These are phyloP conservation scores for Imbricaverruca yamaguchii DNA, from an alignment of 2,888 invertebrate species.

Conservation along the genomic window DNA sequence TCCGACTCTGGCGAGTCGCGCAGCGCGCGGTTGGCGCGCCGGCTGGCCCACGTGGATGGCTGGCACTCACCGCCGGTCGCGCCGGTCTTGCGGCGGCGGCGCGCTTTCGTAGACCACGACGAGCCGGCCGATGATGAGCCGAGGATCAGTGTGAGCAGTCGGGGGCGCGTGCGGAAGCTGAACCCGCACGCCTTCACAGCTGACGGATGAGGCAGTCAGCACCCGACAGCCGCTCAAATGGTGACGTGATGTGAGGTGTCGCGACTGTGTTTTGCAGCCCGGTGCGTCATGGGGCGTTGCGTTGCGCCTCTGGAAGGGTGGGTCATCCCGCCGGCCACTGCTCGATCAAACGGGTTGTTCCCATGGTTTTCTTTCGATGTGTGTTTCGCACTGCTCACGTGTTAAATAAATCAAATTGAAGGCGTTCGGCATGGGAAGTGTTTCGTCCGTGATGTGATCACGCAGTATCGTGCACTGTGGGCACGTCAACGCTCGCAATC, in stretches of 20 bases:
- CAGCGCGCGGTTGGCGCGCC: background rate
- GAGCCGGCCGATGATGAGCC: background rate
- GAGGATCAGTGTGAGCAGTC: slow-evolving; percentile 10
- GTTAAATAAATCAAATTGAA: background rate
- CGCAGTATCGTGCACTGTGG: too few species aligned
- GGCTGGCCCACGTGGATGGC: slow-evolving; percentile 8
- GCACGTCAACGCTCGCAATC: too few species aligned
- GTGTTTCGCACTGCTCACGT: background rate
- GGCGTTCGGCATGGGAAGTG: too few species aligned
- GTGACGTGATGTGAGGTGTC: too few species aligned
- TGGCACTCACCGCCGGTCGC: background rate
- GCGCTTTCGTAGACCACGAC: background rate
- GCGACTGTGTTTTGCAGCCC: too few species aligned
- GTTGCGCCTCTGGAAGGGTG: too few species aligned
- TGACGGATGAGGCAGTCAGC: background rate
- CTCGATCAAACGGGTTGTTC: background rate
- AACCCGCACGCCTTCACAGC: background rate
- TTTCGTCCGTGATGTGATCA: too few species aligned
- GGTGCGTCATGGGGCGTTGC: too few species aligned
- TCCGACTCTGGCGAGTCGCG: background rate
- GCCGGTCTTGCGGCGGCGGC: background rate
- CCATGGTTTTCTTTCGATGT: background rate
- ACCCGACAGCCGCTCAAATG: too few species aligned
- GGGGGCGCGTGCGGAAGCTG: background rate
- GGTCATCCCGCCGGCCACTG: background rate